A percentile compares a stretch with the other conserved stretches of the same genome.
Evolutionary conservation across 1,140 invertebrate species (phyloP).

Genomic region (Cydia splendana): DNA sequence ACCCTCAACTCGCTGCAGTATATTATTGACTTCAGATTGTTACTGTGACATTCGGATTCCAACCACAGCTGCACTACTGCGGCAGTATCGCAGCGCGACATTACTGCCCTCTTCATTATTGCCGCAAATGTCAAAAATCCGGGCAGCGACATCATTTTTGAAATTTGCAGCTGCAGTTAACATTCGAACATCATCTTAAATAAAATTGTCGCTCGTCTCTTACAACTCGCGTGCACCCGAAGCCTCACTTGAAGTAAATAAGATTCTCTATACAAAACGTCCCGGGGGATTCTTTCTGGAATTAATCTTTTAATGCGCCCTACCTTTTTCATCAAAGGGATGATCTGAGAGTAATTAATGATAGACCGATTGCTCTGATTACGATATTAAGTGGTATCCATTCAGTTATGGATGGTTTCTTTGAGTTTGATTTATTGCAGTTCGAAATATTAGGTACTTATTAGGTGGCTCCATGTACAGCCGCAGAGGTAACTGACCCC

Average conservation of each 20-base stretch:
- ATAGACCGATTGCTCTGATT: slow-evolving; percentile 29
- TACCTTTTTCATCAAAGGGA: slow-evolving; percentile 65
- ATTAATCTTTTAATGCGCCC: slow-evolving; percentile 74
- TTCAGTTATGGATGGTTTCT: background rate
- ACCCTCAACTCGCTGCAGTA: no score
- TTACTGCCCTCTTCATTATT: no score
- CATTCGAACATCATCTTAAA: no score
- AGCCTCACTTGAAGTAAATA: slow-evolving; percentile 70
- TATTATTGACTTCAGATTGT: no score
- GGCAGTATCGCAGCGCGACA: no score
- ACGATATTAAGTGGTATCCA: slow-evolving; percentile 3
- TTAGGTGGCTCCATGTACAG: background rate
- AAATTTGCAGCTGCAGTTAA: no score
- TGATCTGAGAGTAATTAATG: slow-evolving; percentile 65
- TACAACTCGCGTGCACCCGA: slow-evolving; percentile 39
- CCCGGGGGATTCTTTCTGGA: slow-evolving; percentile 64
- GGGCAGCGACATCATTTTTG: no score
- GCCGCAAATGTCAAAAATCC: no score
- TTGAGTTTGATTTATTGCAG: background rate
- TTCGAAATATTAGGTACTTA: background rate
- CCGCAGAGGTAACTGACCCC: no score
- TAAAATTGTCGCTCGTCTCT: background rate
- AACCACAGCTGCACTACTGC: no score
- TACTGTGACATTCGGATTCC: no score
- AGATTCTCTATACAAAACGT: slow-evolving; percentile 74